Percentiles rank a stretch among this genome's conserved stretches.
These are phyloP conservation scores for Danio albolineatus DNA, from an alignment of 2,797 vertebrate species.

Conservation along the genomic window DNA sequence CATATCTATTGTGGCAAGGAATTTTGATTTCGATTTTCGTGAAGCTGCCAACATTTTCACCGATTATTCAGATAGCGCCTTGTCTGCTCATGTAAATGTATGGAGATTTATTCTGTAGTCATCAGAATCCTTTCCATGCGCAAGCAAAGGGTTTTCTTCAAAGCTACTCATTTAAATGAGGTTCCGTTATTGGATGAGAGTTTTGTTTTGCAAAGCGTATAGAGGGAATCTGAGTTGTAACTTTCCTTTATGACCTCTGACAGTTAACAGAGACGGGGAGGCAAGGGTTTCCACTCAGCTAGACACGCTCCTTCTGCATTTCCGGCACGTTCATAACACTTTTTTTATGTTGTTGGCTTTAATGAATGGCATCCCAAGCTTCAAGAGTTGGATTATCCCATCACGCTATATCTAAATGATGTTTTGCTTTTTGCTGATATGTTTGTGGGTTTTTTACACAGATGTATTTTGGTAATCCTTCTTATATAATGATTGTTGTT, in stretches of 20 bases:
- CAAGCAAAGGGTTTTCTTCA: conserved; percentile 72
- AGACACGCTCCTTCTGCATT: not conserved
- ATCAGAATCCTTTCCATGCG: conserved; percentile 74
- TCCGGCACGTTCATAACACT: not conserved
- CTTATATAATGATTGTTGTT: too few relatives aligned
- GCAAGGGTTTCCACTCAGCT: conserved; percentile 37
- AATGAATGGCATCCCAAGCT: conserved; percentile 17
- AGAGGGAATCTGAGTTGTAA: conserved; percentile 65
- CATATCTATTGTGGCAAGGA: conserved; percentile 57
- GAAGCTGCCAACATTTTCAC: conserved; percentile 72
- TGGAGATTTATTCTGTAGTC: conserved; percentile 78
- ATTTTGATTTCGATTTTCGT: conserved; percentile 77
- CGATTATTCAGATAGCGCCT: conserved; percentile 68
- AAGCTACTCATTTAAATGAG: conserved; percentile 78
- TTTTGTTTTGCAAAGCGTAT: conserved; percentile 58
- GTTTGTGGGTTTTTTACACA: too few relatives aligned
- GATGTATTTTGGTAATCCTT: too few relatives aligned
- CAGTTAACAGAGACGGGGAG: conserved; percentile 50
- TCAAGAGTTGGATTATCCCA: conserved; percentile 10
- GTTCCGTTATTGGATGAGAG: conserved; percentile 65
- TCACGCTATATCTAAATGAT: not conserved
- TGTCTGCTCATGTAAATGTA: conserved; percentile 75
- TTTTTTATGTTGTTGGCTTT: conserved; percentile 18
- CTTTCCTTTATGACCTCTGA: conserved; percentile 70
- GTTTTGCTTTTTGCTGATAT: too few relatives aligned